phyloP scores from a whole-genome alignment of 64 coral and sea anemone species.

The Actinia equina region DNA sequence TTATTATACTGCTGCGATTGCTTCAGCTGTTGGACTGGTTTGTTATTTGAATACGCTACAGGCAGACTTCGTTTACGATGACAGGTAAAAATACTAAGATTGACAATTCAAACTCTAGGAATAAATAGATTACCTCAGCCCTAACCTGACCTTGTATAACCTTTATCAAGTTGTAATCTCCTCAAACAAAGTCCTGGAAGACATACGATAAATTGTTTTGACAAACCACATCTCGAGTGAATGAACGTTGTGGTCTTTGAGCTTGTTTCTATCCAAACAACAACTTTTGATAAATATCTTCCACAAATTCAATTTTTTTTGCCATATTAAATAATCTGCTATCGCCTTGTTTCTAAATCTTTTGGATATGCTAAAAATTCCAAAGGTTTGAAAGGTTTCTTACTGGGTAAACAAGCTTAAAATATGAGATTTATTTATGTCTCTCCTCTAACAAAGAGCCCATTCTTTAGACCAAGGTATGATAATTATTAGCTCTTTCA shows the following conservation, averaged over 20 bases:
- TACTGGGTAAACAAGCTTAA: neutral
- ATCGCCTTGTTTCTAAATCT: neutral
- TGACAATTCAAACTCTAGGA: neutral
- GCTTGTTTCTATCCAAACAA: neutral
- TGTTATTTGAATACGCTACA: conserved; percentile 85
- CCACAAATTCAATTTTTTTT: neutral
- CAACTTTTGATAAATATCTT: conserved; percentile 9
- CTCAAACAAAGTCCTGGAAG: conserved; percentile 4
- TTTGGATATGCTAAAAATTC: neutral
- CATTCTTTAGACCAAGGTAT: neutral
- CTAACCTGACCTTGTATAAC: neutral
- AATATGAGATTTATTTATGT: neutral
- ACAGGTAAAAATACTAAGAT: conserved; percentile 51
- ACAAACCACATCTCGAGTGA: conserved; percentile 8
- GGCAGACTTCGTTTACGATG: conserved; percentile 92
- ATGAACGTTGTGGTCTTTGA: conserved; percentile 14
- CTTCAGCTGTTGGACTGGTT: conserved; percentile 44
- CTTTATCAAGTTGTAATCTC: neutral
- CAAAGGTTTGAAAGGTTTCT: neutral
- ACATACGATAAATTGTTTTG: neutral
- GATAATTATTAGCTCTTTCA: neutral
- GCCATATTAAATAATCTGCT: neutral
- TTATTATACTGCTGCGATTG: conserved; percentile 71
- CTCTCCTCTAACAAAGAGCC: neutral
- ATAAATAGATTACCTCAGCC: neutral